A percentile compares a stretch with the other conserved stretches of the same genome.
phyloP scores from a whole-genome alignment of 2,113 vertebrate species.

The Pyrgilauda ruficollis region DNA sequence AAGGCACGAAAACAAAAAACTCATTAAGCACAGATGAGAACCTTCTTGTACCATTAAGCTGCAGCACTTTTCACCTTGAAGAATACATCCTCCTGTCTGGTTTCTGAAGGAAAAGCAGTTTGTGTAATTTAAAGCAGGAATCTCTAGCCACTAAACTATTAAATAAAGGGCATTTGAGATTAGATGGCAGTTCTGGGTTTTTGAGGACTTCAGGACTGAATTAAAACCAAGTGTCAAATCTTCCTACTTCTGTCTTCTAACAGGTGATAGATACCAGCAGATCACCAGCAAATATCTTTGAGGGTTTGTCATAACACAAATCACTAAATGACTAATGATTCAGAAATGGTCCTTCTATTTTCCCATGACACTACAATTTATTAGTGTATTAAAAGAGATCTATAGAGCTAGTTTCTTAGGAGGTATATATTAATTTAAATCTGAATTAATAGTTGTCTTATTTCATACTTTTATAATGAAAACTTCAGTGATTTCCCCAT shows the following conservation, averaged over 20 bases:
- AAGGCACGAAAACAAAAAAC: background rate
- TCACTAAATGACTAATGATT: background rate
- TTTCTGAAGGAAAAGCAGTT: background rate
- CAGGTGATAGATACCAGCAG: background rate
- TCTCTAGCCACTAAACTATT: background rate
- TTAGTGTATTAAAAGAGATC: background rate
- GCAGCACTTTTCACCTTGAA: conserved; percentile 33
- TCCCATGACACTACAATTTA: background rate
- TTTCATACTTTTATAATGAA: background rate
- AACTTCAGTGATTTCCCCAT: no score
- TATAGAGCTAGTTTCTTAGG: background rate
- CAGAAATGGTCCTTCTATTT: background rate
- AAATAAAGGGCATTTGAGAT: background rate
- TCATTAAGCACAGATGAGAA: conserved; percentile 23
- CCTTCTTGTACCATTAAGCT: background rate
- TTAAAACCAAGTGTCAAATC: background rate
- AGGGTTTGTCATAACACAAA: background rate
- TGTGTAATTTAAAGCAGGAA: background rate
- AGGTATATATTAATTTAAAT: background rate
- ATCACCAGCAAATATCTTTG: background rate
- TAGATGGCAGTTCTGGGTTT: background rate
- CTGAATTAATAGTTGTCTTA: background rate
- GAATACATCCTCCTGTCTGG: background rate
- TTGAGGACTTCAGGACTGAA: background rate
- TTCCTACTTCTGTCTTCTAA: background rate